A percentile compares a stretch with the other conserved stretches of the same genome.
phyloP scores from a whole-genome alignment of 2,113 vertebrate genomes.

The Psophia crepitans region DNA sequence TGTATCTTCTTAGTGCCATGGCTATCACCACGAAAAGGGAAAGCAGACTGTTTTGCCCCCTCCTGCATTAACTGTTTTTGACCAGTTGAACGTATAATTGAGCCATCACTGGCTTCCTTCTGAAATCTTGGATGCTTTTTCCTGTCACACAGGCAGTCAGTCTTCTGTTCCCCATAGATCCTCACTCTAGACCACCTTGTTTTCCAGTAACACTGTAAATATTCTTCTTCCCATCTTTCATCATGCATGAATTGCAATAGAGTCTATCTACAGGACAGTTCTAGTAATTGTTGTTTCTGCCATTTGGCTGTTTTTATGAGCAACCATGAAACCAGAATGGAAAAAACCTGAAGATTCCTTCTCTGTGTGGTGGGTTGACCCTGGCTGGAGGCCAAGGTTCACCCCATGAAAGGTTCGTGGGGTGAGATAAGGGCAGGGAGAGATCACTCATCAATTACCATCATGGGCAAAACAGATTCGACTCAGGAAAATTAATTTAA shows the following conservation, averaged over 20 bases:
- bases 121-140: not conserved
- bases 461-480: too few relatives aligned
- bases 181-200: not conserved
- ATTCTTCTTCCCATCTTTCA: not conserved
- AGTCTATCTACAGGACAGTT: not conserved
- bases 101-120: not conserved
- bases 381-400: too few relatives aligned
- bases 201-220: not conserved
- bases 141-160: not conserved
- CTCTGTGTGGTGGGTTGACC: too few relatives aligned
- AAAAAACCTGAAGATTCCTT: not conserved
- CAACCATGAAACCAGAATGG: not conserved
- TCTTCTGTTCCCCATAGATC: not conserved
- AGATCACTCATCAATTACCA: too few relatives aligned
- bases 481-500: too few relatives aligned
- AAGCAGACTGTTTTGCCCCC: not conserved
- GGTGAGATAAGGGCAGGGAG: too few relatives aligned
- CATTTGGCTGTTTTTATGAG: not conserved
- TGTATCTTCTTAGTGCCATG: not conserved
- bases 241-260: not conserved
- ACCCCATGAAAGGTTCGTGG: too few relatives aligned
- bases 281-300: not conserved
- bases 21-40: not conserved
- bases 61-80: not conserved
- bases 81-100: not conserved